Conservation (phyloP, 2,113 vertebrate genomes). For the Solea solea region DNA sequence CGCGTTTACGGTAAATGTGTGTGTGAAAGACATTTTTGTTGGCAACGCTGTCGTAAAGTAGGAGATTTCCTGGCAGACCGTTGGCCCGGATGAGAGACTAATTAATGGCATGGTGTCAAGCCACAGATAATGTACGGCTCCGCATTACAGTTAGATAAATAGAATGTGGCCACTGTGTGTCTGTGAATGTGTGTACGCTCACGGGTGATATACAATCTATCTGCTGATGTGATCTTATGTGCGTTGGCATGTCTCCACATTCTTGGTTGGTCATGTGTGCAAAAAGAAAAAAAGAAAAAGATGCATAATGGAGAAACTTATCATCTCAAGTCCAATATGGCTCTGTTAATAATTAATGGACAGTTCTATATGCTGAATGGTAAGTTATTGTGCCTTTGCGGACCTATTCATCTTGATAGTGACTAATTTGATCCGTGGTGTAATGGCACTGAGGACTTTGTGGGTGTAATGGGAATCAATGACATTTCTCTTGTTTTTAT, state of each 20-base stretch:
- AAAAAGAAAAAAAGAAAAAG: background rate
- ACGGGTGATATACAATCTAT: constrained; percentile 39
- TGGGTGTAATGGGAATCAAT: constrained; percentile 71
- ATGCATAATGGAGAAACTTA: constrained; percentile 30
- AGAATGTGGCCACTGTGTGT: constrained; percentile 53
- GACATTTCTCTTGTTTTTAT: constrained; percentile 58
- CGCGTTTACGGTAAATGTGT: background rate
- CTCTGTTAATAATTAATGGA: constrained; percentile 72
- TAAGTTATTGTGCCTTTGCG: constrained; percentile 70
- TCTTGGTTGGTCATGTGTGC: constrained; percentile 33
- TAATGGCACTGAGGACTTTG: constrained; percentile 61
- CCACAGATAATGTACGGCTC: constrained; percentile 64
- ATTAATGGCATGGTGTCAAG: constrained; percentile 71
- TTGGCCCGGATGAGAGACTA: constrained; percentile 66
- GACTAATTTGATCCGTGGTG: constrained; percentile 66
- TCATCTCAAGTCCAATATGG: constrained; percentile 26
- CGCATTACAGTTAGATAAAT: constrained; percentile 67
- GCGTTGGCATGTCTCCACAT: constrained; percentile 25
- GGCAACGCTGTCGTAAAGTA: constrained; percentile 34
- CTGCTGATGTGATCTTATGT: constrained; percentile 13
- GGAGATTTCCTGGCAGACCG: constrained; percentile 44
- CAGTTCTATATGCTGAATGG: constrained; percentile 50
- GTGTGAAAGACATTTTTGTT: constrained; percentile 7
- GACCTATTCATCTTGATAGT: constrained; percentile 73
- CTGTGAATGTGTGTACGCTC: background rate